phyloP scores from a whole-genome alignment of 2,113 vertebrate genomes.

The Nesoenas mayeri region DNA sequence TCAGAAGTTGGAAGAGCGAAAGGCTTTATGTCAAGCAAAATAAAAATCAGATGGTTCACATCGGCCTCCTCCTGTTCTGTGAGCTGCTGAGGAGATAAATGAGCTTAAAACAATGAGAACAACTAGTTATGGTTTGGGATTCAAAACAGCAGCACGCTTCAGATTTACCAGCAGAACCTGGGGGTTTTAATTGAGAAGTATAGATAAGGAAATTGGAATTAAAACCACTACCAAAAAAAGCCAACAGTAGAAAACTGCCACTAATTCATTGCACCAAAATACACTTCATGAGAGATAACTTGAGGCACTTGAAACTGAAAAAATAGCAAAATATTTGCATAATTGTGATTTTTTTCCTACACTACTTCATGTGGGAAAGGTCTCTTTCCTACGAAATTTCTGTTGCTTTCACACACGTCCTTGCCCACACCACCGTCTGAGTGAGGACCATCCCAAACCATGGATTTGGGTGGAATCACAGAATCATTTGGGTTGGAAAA shows the following conservation, averaged over 20 bases:
- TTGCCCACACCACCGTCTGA: not conserved
- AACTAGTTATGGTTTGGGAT: not conserved
- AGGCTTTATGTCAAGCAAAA: not conserved
- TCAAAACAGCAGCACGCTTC: not conserved
- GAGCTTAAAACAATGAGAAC: not conserved
- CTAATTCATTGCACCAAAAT: not conserved
- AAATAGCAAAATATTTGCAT: not conserved
- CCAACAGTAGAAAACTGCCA: not conserved
- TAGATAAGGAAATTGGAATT: not conserved
- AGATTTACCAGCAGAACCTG: not conserved
- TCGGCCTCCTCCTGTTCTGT: not conserved
- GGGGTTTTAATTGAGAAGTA: not conserved
- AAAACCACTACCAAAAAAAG: not conserved
- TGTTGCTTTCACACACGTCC: no score
- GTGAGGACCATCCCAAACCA: not conserved
- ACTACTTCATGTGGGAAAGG: not conserved
- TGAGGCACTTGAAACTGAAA: not conserved
- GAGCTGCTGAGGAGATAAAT: not conserved
- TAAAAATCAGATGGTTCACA: not conserved
- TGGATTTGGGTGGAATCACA: not conserved
- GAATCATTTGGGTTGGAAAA: no score
- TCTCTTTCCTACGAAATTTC: not conserved
- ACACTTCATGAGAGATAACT: not conserved
- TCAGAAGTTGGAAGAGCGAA: not conserved
- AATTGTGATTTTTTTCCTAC: not conserved